Conservation (phyloP, 2,888 invertebrate species). For the Ochlodes sylvanus region DNA sequence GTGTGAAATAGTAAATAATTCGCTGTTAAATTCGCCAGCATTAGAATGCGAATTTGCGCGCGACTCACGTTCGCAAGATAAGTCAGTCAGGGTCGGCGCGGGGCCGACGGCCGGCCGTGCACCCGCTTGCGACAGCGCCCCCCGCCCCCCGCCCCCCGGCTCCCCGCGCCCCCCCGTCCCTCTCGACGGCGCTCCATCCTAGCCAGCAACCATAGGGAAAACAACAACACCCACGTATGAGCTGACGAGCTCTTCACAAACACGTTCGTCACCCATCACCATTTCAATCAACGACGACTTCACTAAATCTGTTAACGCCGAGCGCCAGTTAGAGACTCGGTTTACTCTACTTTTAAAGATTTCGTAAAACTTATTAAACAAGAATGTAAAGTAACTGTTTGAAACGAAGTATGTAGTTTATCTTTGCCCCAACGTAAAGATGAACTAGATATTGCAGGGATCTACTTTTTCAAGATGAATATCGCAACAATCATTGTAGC, state of each 20-base stretch:
- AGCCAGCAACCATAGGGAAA: conserved; percentile 51
- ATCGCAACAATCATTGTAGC: neutral
- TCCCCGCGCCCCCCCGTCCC: conserved; percentile 45
- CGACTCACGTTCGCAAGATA: conserved; percentile 82
- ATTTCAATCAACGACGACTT: conserved; percentile 20
- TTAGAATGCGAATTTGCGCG: conserved; percentile 82
- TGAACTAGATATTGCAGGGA: neutral
- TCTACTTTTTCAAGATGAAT: neutral
- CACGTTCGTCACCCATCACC: conserved; percentile 33
- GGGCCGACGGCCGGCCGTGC: conserved; percentile 84
- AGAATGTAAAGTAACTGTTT: neutral
- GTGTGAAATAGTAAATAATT: conserved; percentile 60
- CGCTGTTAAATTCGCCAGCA: conserved; percentile 75
- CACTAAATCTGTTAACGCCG: conserved; percentile 8
- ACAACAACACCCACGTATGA: conserved; percentile 51
- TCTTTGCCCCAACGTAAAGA: neutral
- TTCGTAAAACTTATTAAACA: conserved; percentile 1
- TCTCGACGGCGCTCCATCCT: conserved; percentile 45
- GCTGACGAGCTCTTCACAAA: conserved; percentile 42
- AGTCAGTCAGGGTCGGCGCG: conserved; percentile 84
- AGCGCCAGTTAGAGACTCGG: neutral
- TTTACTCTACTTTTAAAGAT: neutral
- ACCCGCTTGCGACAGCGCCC: conserved; percentile 76
- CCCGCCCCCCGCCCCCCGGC: conserved; percentile 51
- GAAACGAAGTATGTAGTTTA: neutral